phyloP scores from a whole-genome alignment of 2,113 vertebrate genomes.

The Chaetodon auriga region DNA sequence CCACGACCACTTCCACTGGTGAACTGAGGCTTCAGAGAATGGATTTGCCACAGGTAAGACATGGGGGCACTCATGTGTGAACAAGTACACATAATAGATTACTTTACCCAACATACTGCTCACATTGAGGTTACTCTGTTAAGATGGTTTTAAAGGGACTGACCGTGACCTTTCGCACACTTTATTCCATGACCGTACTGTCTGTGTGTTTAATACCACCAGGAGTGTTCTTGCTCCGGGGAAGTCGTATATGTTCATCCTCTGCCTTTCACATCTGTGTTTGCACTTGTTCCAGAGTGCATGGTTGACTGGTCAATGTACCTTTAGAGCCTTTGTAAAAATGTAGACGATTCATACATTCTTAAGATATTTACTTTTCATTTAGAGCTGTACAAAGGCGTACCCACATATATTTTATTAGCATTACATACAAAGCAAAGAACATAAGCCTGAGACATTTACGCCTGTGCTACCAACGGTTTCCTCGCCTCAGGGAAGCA shows the following conservation, averaged over 20 bases:
- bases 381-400: too few relatives aligned
- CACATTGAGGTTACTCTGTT: not conserved
- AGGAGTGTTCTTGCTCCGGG: not conserved
- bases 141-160: not conserved
- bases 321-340: not conserved
- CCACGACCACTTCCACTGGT: not conserved
- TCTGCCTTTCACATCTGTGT: not conserved
- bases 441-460: not conserved
- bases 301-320: not conserved
- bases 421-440: not conserved
- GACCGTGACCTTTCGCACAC: not conserved
- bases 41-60: constrained; percentile 44
- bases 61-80: not conserved
- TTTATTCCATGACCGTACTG: not conserved
- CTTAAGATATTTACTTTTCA: not conserved
- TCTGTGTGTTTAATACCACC: not conserved
- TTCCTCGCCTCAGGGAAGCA: constrained; percentile 19
- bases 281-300: not conserved
- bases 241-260: not conserved
- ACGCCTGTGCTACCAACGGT: not conserved
- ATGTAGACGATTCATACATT: not conserved
- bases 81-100: not conserved
- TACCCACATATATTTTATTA: not conserved
- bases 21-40: not conserved
- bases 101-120: not conserved